Percentiles rank a stretch among this genome's conserved stretches.
phyloP scores from a whole-genome alignment of 2,797 vertebrate species.

The Liparis tanakae region DNA sequence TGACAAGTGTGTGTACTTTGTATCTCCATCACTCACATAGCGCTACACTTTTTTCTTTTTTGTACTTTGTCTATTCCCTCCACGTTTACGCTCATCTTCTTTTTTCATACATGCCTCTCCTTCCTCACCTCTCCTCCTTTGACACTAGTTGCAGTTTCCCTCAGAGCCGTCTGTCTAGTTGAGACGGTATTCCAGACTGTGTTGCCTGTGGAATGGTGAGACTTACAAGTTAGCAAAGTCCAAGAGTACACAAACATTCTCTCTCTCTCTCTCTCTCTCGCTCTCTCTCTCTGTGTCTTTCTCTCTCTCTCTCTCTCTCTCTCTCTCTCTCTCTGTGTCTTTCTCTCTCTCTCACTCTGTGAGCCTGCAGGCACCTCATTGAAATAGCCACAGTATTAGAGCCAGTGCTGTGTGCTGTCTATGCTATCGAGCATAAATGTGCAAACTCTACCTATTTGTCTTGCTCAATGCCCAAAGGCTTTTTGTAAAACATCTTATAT shows the following conservation, averaged over 20 bases:
- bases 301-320: too few relatives aligned
- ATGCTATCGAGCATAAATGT: slow-evolving; percentile 26
- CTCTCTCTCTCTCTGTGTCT: too few relatives aligned
- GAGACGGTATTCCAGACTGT: slow-evolving; percentile 35
- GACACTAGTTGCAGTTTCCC: slow-evolving; percentile 38
- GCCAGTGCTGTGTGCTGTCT: slow-evolving; percentile 36
- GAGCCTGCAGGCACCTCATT: slow-evolving; percentile 30
- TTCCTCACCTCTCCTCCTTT: slow-evolving; percentile 16
- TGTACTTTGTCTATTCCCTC: slow-evolving; percentile 3
- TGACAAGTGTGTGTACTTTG: slow-evolving; percentile 36
- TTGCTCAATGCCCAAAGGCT: not conserved
- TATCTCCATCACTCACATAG: slow-evolving; percentile 1
- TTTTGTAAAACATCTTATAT: not conserved
- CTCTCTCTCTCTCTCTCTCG: not conserved
- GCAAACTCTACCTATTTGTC: slow-evolving; percentile 18
- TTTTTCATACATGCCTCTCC: slow-evolving; percentile 12
- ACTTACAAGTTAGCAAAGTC: slow-evolving; percentile 24
- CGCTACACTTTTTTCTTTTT: not conserved
- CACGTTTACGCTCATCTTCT: slow-evolving; percentile 5
- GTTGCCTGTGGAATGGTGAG: slow-evolving; percentile 37
- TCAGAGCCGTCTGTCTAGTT: slow-evolving; percentile 39
- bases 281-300: not conserved
- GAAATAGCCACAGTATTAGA: slow-evolving; percentile 50
- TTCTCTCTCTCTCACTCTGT: slow-evolving; percentile 29
- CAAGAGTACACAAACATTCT: slow-evolving; percentile 22